A percentile compares a stretch with the other conserved stretches of the same genome.
phyloP scores from a whole-genome alignment of 2,888 invertebrate species.

The Caenorhabditis uteleia region DNA sequence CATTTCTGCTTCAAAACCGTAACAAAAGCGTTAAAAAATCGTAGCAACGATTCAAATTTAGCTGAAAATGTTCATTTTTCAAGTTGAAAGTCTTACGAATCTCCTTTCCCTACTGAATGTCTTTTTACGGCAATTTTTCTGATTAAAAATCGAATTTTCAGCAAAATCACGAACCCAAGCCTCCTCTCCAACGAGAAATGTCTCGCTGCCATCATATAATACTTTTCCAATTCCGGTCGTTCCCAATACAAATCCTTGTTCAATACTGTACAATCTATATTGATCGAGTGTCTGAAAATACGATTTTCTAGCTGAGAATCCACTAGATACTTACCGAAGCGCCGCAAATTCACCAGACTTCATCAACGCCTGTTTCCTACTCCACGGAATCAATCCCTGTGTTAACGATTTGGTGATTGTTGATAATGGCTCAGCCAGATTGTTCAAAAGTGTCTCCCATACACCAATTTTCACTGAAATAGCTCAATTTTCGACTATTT shows the following conservation, averaged over 20 bases:
- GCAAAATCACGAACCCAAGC: constrained; percentile 38
- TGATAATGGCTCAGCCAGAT: constrained; percentile 84
- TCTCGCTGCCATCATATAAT: constrained; percentile 83
- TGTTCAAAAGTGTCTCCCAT: constrained; percentile 87
- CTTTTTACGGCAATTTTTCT: too few species aligned
- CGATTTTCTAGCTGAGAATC: neutral
- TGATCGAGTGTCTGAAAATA: constrained; percentile 79
- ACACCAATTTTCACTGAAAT: constrained; percentile 84
- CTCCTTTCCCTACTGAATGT: too few species aligned
- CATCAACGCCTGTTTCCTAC: constrained; percentile 52
- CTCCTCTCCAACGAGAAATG: constrained; percentile 73
- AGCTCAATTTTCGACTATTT: constrained; percentile 9
- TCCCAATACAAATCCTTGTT: constrained; percentile 99
- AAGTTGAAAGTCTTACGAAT: too few species aligned
- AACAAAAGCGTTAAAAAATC: too few species aligned
- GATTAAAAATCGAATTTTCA: neutral
- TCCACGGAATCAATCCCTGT: constrained; percentile 61
- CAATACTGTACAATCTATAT: constrained; percentile 88
- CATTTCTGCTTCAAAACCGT: too few species aligned
- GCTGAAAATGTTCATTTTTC: too few species aligned
- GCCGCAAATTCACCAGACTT: constrained; percentile 62
- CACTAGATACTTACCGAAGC: constrained; percentile 24
- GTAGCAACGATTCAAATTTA: too few species aligned
- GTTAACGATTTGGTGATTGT: constrained; percentile 71
- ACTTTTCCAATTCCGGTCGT: constrained; percentile 83